Conservation (phyloP, 2,113 vertebrate species). For the Grus americana region DNA sequence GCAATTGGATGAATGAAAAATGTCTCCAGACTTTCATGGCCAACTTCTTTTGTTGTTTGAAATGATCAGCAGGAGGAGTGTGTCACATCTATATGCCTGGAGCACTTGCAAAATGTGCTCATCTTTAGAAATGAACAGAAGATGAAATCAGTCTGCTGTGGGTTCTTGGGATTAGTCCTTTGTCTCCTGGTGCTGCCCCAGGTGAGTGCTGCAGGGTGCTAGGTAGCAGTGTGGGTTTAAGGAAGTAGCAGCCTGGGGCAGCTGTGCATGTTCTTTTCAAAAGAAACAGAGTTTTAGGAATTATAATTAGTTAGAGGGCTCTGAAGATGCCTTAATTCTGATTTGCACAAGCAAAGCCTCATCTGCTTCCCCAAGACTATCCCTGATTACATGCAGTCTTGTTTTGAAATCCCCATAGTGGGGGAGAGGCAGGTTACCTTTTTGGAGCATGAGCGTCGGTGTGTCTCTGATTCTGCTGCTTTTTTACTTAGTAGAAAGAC, state of each 20-base stretch:
- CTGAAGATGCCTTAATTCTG: neutral
- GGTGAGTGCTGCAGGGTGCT: neutral
- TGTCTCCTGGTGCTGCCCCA: accelerated
- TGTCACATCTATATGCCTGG: neutral
- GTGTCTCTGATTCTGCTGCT: neutral
- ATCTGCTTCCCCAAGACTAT: neutral
- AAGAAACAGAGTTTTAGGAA: neutral
- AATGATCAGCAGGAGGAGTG: neutral
- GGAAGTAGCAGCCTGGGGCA: neutral
- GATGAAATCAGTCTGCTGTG: neutral
- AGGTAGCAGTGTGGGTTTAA: neutral
- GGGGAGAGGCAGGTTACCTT: neutral
- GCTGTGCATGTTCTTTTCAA: neutral
- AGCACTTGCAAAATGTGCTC: neutral
- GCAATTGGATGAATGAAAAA: neutral
- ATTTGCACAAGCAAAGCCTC: neutral
- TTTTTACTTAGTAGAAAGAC: neutral
- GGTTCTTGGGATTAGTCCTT: neutral
- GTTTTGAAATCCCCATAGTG: neutral
- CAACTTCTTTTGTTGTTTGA: neutral
- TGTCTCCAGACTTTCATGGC: neutral
- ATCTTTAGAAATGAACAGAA: neutral
- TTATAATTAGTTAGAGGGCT: neutral
- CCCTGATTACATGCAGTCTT: neutral
- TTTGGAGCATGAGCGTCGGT: accelerated